Evolutionary conservation across 2,113 vertebrate species (phyloP).

Genomic region (Larimichthys crocea): DNA sequence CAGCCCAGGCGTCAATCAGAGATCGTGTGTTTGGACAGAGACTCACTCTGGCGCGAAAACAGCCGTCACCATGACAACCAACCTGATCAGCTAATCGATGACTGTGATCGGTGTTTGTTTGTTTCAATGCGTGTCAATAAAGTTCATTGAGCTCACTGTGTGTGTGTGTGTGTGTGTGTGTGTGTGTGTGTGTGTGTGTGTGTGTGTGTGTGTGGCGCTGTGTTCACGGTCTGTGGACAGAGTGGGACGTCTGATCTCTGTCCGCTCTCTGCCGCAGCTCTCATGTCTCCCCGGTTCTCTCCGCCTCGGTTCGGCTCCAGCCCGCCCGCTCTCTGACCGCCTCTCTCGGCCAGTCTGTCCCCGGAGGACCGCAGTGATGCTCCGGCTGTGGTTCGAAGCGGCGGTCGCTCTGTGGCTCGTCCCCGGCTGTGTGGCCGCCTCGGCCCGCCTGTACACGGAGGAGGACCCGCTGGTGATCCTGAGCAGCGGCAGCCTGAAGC

Average conservation of each 20-base stretch:
- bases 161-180: too few relatives aligned
- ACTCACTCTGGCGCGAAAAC: not conserved
- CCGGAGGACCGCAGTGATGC: slow-evolving; percentile 33
- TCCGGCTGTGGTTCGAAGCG: slow-evolving; percentile 34
- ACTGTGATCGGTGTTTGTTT: too few relatives aligned
- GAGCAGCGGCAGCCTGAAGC: slow-evolving; percentile 81
- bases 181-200: too few relatives aligned
- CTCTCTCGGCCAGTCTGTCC: not conserved
- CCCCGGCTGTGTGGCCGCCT: not conserved
- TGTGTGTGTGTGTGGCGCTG: too few relatives aligned
- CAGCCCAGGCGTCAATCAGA: not conserved
- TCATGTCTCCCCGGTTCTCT: slow-evolving; percentile 27
- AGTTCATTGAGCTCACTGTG: too few relatives aligned
- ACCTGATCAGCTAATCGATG: rapidly evolving
- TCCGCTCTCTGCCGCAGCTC: not conserved
- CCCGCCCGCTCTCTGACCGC: not conserved
- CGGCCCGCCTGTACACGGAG: slow-evolving; percentile 86
- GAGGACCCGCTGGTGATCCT: slow-evolving; percentile 89
- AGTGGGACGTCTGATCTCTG: slow-evolving; percentile 41
- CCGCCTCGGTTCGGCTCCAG: not conserved
- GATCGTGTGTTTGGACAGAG: slow-evolving; percentile 5
- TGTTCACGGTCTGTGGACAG: not conserved
- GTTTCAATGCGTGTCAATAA: too few relatives aligned
- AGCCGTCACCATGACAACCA: not conserved
- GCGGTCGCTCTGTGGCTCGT: slow-evolving; percentile 38